Evolutionary conservation across 2,797 vertebrate genomes (phyloP), one percentile per base, ranked within the genome.

Genomic region (Eulemur albifrons): DNA sequence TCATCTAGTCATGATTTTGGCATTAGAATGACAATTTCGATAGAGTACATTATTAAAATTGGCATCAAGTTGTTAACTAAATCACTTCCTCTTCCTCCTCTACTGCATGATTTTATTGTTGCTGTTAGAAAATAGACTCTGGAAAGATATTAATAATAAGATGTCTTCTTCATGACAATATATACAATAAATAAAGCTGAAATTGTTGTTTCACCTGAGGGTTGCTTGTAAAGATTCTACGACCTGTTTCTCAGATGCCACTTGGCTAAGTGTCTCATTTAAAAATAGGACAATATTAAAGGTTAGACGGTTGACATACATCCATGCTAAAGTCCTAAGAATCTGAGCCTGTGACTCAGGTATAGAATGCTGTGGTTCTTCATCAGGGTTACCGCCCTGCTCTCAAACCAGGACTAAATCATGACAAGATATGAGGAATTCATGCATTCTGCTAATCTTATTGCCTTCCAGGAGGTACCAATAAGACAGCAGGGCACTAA

Each of bases 401-500:
- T 88, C 48, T 88, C 35, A 85, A 93, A 91, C 65, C 92, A 96
- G 96, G 91, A 90, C 92, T 95, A 90, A 95, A 80, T 97, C 79
- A 79, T 25, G 67, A 80, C 11, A 80, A 83, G 84, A 95, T 94
- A 70, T 32, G 88, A 98, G 91, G 84, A 88, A 73, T 67, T 73
- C 90, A 50, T n/a, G n/a, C 88, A 87, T 73, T 83, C 90, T 45
- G 67, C 94, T 95, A 77, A 93, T 93, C 80, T 88, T 83, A 57
- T 15, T 96, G 94, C 88, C 86, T 97, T 96, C 77, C 70, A 94
- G 92, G 81, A 95, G 94, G 92, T 75, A 94, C 76, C 93, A 96
- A 87, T 77, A 94, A 95, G 88, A 87, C 70, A 94, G 82, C 85
- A 97, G 87, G 70, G 38, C 21, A 43, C 70, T 98, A 97, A 97